phyloP scores from a whole-genome alignment of 1,140 invertebrate species.

The Elymnias hypermnestra region DNA sequence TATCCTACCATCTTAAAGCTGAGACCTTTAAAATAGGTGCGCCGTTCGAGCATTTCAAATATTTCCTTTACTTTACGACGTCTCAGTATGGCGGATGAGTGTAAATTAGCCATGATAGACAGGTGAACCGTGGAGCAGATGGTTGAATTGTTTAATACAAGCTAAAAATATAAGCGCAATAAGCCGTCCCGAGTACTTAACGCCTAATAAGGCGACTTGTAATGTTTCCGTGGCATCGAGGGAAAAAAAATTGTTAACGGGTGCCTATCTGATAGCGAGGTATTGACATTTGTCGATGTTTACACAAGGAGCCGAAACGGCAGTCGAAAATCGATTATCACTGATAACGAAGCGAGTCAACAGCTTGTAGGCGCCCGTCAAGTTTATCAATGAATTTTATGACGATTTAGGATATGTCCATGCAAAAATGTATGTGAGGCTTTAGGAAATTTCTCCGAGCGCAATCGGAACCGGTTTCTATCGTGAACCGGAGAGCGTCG shows the following conservation, averaged over 20 bases:
- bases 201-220: conserved; percentile 37
- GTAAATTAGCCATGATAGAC: conserved; percentile 68
- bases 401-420: conserved; percentile 18
- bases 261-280: conserved; percentile 57
- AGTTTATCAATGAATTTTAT: conserved; percentile 45
- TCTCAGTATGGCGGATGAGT: conserved; percentile 46
- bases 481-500: background rate
- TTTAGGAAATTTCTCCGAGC: conserved; percentile 6
- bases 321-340: conserved; percentile 69
- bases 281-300: conserved; percentile 67
- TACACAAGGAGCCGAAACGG: conserved; percentile 68
- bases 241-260: conserved; percentile 47
- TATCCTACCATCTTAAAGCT: conserved; percentile 29
- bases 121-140: conserved; percentile 66
- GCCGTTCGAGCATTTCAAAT: conserved; percentile 54
- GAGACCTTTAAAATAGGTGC: conserved; percentile 50
- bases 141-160: conserved; percentile 62
- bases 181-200: conserved; percentile 33
- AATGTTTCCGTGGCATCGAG: conserved; percentile 35
- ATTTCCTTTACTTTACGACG: conserved; percentile 58
- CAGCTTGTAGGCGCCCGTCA: conserved; percentile 54
- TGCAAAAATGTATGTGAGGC: conserved; percentile 21
- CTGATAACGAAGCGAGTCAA: conserved; percentile 59
- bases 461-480: conserved; percentile 1
- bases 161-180: conserved; percentile 60